Evolutionary conservation across 2,888 invertebrate species (phyloP).

Genomic region (Hermodice carunculata): DNA sequence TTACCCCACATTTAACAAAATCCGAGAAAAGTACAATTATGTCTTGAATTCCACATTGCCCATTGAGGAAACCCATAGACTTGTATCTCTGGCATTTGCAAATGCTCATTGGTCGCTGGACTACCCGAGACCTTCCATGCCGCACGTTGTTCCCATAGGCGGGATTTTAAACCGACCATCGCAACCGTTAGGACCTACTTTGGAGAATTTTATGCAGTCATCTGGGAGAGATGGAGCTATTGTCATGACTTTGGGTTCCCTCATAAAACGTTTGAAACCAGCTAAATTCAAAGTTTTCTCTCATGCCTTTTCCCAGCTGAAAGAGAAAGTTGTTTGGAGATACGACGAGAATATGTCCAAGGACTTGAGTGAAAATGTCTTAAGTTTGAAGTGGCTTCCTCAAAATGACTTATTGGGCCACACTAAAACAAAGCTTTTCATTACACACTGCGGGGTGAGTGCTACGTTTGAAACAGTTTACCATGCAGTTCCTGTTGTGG

Average conservation of each 20-base stretch:
- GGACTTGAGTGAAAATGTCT: conserved; percentile 1
- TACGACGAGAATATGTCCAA: neutral
- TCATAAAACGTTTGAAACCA: neutral
- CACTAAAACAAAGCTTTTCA: conserved; percentile 12
- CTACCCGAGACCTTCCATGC: conserved; percentile 14
- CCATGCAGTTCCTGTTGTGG: conserved; percentile 12
- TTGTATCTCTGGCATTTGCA: too few relatives aligned
- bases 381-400: conserved; percentile 13
- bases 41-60: too few relatives aligned
- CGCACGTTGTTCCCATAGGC: conserved; percentile 11
- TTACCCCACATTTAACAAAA: too few relatives aligned
- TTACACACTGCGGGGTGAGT: conserved; percentile 19
- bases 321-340: conserved; percentile 14
- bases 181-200: neutral
- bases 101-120: conserved; percentile 14
- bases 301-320: neutral
- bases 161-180: conserved; percentile 10
- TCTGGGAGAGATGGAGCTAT: conserved; percentile 17
- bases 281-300: neutral
- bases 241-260: conserved; percentile 14
- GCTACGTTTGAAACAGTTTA: conserved; percentile 13
- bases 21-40: too few relatives aligned
- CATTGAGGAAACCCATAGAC: too few relatives aligned
- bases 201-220: conserved; percentile 4
- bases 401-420: conserved; percentile 16